These are phyloP conservation scores for Eriosoma lanigerum DNA, from an alignment of 1,140 invertebrate genomes.

Conservation along the genomic window DNA sequence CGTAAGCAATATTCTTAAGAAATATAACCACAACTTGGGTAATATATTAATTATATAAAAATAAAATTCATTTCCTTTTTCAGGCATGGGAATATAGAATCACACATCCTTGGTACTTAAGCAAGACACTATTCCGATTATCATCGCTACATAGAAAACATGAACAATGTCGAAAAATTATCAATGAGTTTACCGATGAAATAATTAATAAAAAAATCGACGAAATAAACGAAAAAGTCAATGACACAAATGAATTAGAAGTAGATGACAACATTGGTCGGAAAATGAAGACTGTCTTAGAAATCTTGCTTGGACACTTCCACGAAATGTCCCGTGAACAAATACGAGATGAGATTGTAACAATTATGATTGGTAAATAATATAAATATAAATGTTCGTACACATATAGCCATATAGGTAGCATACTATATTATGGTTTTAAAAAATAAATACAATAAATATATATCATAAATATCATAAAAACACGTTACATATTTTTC, in stretches of 20 bases:
- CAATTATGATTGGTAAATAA: constrained; percentile 32
- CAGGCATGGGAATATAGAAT: constrained; percentile 36
- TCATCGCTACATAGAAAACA: background rate
- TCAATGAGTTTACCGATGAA: constrained; percentile 7
- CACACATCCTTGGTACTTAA: constrained; percentile 34
- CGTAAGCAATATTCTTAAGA: no score
- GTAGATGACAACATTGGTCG: background rate
- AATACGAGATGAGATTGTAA: constrained; percentile 38
- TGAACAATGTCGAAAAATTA: constrained; percentile 16
- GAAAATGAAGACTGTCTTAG: background rate
- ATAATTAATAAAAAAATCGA: background rate
- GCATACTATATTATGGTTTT: no score
- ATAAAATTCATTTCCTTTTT: background rate
- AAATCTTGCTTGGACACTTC: constrained; percentile 15
- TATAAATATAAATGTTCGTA: no score
- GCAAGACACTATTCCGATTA: background rate
- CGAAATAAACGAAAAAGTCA: background rate
- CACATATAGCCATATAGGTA: no score
- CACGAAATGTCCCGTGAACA: constrained; percentile 4
- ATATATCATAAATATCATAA: no score
- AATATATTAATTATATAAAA: background rate
- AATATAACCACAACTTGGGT: no score
- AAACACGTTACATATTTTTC: no score
- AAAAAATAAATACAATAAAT: no score
- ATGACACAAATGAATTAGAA: background rate